Base-by-base conservation (phyloP, 1,140 invertebrate genomes). In the Atta cephalotes region DNA sequence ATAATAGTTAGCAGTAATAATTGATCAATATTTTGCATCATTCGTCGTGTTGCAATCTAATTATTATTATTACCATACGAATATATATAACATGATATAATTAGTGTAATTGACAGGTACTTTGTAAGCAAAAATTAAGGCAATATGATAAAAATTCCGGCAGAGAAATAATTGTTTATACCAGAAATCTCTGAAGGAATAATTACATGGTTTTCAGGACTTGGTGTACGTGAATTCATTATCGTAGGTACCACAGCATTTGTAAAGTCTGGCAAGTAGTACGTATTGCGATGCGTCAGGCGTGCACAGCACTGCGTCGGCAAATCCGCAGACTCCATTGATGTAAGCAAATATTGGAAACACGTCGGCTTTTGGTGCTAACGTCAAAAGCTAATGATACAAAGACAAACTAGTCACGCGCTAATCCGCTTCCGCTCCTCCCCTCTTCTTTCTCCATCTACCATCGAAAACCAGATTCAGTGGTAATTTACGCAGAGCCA, bases 351-450 rank as follows among this genome's bases (percentile, higher is more conserved):
- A 92, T 92, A 87, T 77, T 79, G 68, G 60, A 78, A 60, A 63
- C 65, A 35, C 25, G 68, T 82, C 78, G 86, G 56, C 82, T 90
- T 70, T 86, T 76, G 65, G 86, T 60, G 65, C 86, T 70, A 82
- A 88, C 89, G 87, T 93, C 92, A 90, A 93, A 92, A 93, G 92
- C 90, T 93, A 93, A 94, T 94, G 92, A 90, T 85, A 93, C 92
- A 93, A 93, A 93, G 92, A 93, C 93, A 93, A 93, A 92, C 86
- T 79, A 86, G 90, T 91, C 72, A 58, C 18, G 53, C 81, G 39
- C 58, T 80, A 85, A 51, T 80, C 53, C 86, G 74, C 49, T 68
- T 84, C 56, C 66, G 63, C 18, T 5, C 21, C 58, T 18, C 16
- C 7, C 14, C n/a, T 10, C 18, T 9, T n/a, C 25, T 45, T 39